A percentile compares a stretch with the other conserved stretches of the same genome.
phyloP scores from a whole-genome alignment of 2,888 invertebrate genomes.

The Emmelina monodactyla region DNA sequence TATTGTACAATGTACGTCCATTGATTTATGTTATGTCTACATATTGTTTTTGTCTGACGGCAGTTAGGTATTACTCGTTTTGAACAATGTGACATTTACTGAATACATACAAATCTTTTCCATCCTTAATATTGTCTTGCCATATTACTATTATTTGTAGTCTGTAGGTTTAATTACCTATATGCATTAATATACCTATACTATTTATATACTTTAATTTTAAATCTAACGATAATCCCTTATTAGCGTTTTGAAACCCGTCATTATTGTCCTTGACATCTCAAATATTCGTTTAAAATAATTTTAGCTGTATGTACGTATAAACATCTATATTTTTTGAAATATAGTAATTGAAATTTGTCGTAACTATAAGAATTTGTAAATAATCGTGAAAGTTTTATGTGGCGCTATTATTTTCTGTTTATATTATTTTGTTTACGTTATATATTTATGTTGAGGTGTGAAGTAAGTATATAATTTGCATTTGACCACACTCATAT shows the following conservation, averaged over 20 bases:
- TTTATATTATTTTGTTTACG: slow-evolving; percentile 47
- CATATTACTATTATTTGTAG: slow-evolving; percentile 47
- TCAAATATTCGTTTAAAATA: slow-evolving; percentile 47
- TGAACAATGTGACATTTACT: slow-evolving; percentile 63
- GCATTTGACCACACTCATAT: background rate
- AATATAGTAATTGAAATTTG: slow-evolving; percentile 47
- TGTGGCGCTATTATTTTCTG: slow-evolving; percentile 58
- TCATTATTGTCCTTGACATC: no score
- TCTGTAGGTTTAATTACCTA: slow-evolving; percentile 33
- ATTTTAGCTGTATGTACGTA: slow-evolving; percentile 58
- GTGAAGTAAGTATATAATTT: slow-evolving; percentile 28
- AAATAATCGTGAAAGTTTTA: slow-evolving; percentile 62
- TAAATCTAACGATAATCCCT: slow-evolving; percentile 36
- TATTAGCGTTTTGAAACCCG: no score
- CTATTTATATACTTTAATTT: slow-evolving; percentile 43
- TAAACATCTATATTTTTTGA: slow-evolving; percentile 61
- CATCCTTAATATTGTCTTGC: slow-evolving; percentile 63
- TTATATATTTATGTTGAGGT: slow-evolving; percentile 57
- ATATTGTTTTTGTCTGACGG: slow-evolving; percentile 60
- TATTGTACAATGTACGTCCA: slow-evolving; percentile 41
- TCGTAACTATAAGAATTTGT: slow-evolving; percentile 55
- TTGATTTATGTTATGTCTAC: slow-evolving; percentile 53
- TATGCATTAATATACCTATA: slow-evolving; percentile 26
- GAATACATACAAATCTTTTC: slow-evolving; percentile 62
- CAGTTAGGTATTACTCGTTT: slow-evolving; percentile 54